These are phyloP conservation scores for Scaptomyza parva DNA, from an alignment of 2,888 invertebrate genomes.

Conservation along the genomic window DNA sequence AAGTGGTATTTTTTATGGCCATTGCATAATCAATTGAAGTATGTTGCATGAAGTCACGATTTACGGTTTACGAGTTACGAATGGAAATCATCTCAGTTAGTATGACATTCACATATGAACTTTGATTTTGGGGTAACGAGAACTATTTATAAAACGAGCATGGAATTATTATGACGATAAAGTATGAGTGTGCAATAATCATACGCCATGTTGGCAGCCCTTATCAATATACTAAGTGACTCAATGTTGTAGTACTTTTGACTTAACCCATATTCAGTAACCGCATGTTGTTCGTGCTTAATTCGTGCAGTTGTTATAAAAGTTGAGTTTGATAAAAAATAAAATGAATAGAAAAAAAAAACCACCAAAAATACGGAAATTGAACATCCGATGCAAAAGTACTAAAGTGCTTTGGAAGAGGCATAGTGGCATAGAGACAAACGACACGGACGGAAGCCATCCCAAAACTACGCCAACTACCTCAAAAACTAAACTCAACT, in stretches of 20 bases:
- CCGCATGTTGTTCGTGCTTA: conserved; percentile 9
- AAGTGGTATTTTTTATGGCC: conserved; percentile 26
- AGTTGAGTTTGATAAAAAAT: conserved; percentile 3
- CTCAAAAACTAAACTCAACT: conserved; percentile 47
- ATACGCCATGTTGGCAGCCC: not conserved
- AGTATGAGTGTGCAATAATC: not conserved
- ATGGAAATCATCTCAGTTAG: conserved; percentile 17
- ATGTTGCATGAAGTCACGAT: conserved; percentile 39
- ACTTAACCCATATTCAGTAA: conserved; percentile 14
- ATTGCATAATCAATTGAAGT: conserved; percentile 58
- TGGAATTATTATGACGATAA: not conserved
- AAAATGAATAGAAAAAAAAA: not conserved
- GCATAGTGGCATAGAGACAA: conserved; percentile 8
- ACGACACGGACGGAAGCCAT: conserved; percentile 56
- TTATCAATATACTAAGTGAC: not conserved
- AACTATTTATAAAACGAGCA: not conserved
- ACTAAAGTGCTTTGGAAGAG: conserved; percentile 50
- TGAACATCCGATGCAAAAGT: conserved; percentile 69
- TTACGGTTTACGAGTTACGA: conserved; percentile 7
- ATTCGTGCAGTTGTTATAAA: conserved; percentile 13
- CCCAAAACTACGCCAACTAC: conserved; percentile 52
- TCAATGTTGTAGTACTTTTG: not conserved
- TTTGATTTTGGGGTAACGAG: conserved; percentile 11
- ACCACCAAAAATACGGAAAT: conserved; percentile 60
- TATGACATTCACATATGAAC: not conserved